These are phyloP conservation scores for Bovichtus diacanthus DNA, from an alignment of 2,797 vertebrate species.

Conservation along the genomic window DNA sequence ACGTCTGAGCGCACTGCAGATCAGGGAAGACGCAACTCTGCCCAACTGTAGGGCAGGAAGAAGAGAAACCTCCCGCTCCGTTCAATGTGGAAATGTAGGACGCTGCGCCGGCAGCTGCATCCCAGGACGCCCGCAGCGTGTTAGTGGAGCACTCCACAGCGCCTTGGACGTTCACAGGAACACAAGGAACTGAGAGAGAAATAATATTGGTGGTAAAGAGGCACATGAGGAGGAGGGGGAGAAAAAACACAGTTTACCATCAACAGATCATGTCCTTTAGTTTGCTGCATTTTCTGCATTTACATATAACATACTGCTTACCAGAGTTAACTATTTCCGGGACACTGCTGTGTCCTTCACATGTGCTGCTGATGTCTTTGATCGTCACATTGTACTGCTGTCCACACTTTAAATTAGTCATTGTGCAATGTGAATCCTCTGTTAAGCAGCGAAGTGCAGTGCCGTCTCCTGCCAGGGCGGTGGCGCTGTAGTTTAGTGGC, in stretches of 20 bases:
- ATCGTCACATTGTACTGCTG: slow-evolving; percentile 75
- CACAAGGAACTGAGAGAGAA: slow-evolving; percentile 77
- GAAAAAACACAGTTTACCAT: background rate
- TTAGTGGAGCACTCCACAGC: slow-evolving; percentile 73
- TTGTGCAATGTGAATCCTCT: slow-evolving; percentile 57
- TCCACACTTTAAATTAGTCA: slow-evolving; percentile 77
- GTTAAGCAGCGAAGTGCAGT: slow-evolving; percentile 67
- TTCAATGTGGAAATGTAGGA: slow-evolving; percentile 72
- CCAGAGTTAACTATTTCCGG: slow-evolving; percentile 69
- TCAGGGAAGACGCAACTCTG: slow-evolving; percentile 63
- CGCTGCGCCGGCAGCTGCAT: slow-evolving; percentile 57
- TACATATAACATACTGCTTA: slow-evolving; percentile 27
- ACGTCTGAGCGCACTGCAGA: slow-evolving; percentile 79
- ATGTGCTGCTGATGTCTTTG: slow-evolving; percentile 70
- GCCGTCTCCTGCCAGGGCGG: slow-evolving; percentile 33
- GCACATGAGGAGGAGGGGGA: background rate
- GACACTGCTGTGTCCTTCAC: slow-evolving; percentile 69
- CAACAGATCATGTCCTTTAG: background rate
- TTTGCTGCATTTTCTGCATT: background rate
- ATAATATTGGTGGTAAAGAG: background rate
- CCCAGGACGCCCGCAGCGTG: slow-evolving; percentile 75
- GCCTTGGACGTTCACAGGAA: slow-evolving; percentile 62
- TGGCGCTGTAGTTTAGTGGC: slow-evolving; percentile 73
- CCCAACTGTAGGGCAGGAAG: slow-evolving; percentile 38
- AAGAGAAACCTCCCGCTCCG: slow-evolving; percentile 37